Evolutionary conservation across 2,113 vertebrate species (phyloP).

Genomic region (Eulemur rufifrons): DNA sequence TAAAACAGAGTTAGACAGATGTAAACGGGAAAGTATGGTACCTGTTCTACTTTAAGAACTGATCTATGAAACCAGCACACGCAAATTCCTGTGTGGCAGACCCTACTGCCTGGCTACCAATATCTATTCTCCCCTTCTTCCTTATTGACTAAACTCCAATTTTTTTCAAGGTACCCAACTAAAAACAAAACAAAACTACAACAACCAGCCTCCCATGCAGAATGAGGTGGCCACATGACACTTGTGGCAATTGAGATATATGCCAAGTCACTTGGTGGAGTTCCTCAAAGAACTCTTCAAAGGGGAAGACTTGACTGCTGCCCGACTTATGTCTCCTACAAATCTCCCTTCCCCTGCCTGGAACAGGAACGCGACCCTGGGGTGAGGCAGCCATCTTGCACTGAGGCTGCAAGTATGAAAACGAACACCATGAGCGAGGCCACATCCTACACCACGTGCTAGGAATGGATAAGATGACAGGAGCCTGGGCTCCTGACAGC

Average conservation of each 20-base stretch:
- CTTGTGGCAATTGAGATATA: not conserved
- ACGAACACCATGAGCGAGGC: fast-evolving
- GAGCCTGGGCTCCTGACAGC: not conserved
- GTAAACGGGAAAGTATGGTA: not conserved
- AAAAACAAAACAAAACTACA: not conserved
- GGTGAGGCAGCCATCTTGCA: no score
- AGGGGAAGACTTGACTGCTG: not conserved
- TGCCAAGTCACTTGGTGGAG: not conserved
- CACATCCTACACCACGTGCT: fast-evolving
- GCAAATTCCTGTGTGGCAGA: not conserved
- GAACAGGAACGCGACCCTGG: fast-evolving
- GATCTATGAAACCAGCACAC: not conserved
- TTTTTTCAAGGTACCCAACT: not conserved
- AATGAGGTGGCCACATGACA: no score
- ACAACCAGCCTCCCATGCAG: not conserved
- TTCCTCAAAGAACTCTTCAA: not conserved
- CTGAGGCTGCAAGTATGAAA: fast-evolving
- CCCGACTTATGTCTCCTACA: fast-evolving
- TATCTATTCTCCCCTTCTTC: not conserved
- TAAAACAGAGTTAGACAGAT: not conserved
- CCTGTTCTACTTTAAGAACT: not conserved
- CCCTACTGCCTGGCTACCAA: no score
- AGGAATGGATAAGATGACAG: no score
- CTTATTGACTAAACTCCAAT: not conserved
- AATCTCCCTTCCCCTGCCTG: not conserved